These are phyloP conservation scores for Drosophila kurseongensis DNA, from an alignment of 1,140 invertebrate species.

Conservation along the genomic window DNA sequence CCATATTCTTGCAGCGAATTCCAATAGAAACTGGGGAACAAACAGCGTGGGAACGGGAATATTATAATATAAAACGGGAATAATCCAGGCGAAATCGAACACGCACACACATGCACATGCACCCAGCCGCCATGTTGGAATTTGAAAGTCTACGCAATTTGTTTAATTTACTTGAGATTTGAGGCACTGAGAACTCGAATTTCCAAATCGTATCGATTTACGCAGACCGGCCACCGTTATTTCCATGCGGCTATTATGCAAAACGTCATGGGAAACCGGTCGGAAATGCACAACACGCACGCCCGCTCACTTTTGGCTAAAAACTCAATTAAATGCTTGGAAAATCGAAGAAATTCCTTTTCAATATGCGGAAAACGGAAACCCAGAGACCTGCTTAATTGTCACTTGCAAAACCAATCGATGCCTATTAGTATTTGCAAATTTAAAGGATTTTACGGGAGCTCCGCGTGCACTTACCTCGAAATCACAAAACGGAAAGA, in stretches of 20 bases:
- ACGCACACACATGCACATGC: conserved; percentile 11
- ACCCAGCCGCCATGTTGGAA: conserved; percentile 66
- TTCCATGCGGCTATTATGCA: conserved; percentile 41
- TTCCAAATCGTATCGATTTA: conserved; percentile 8
- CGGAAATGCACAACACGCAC: conserved; percentile 19
- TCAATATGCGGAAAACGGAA: conserved; percentile 18
- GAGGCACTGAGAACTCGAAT: background rate
- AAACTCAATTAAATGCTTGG: background rate
- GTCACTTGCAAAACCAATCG: conserved; percentile 51
- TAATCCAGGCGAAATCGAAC: conserved; percentile 21
- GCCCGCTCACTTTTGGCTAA: background rate
- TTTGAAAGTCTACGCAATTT: conserved; percentile 18
- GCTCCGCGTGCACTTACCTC: conserved; percentile 71
- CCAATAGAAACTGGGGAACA: background rate
- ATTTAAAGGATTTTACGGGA: conserved; percentile 49
- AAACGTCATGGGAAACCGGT: conserved; percentile 36
- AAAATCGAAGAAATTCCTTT: background rate
- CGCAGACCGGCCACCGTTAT: conserved; percentile 5
- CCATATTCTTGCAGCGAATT: conserved; percentile 2
- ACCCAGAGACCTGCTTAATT: conserved; percentile 14
- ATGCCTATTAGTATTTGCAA: conserved; percentile 41
- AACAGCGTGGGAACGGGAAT: conserved; percentile 9
- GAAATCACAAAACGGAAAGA: conserved; percentile 78
- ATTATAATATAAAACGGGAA: background rate
- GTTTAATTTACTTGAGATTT: conserved; percentile 2